Evolutionary conservation across 2,888 invertebrate species (phyloP).

Genomic region (Thecophora atra): DNA sequence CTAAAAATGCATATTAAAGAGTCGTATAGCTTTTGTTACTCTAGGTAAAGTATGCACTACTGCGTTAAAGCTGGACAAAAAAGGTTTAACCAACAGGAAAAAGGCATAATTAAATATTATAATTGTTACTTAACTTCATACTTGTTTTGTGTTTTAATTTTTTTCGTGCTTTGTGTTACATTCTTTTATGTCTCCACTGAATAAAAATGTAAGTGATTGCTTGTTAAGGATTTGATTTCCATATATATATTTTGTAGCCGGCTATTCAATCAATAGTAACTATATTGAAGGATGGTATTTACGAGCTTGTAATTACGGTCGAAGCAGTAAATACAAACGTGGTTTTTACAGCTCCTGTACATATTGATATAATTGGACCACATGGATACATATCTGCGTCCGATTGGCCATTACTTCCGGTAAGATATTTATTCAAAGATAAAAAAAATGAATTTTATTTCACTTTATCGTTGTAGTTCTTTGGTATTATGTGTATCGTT

Average conservation of each 20-base stretch:
- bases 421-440: conserved; percentile 66
- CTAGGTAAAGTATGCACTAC: too few species aligned
- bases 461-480: conserved; percentile 72
- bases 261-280: conserved; percentile 69
- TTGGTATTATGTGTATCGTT: conserved; percentile 87
- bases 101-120: too few species aligned
- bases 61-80: too few species aligned
- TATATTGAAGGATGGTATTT: conserved; percentile 77
- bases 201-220: too few species aligned
- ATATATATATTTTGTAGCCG: conserved; percentile 46
- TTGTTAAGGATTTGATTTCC: not conserved
- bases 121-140: too few species aligned
- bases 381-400: conserved; percentile 86
- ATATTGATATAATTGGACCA: conserved; percentile 78
- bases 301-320: conserved; percentile 71
- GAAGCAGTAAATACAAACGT: conserved; percentile 53
- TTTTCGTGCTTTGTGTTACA: too few species aligned
- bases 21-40: too few species aligned
- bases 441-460: not conserved
- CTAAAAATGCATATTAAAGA: too few species aligned
- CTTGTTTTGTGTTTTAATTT: too few species aligned
- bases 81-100: not conserved
- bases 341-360: conserved; percentile 71
- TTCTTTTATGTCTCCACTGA: too few species aligned
- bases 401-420: conserved; percentile 87